Evolutionary conservation across 2,888 invertebrate species (phyloP).

Genomic region (Macrophya annulata): DNA sequence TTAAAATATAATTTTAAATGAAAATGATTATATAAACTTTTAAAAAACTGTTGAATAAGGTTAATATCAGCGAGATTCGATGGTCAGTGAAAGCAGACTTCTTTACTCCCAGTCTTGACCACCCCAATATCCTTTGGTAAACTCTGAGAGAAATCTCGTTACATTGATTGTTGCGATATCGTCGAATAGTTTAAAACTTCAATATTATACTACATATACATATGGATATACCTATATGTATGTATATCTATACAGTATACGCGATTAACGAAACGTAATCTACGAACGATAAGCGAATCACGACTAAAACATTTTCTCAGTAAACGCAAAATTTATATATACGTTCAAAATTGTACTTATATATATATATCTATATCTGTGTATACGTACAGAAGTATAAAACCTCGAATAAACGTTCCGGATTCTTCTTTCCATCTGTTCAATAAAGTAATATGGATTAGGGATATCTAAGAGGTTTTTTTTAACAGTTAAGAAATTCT

Average conservation of each 20-base stretch:
- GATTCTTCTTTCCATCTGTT: slow-evolving; percentile 16
- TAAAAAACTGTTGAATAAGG: not conserved
- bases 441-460: not conserved
- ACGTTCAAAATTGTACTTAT: not conserved
- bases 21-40: not conserved
- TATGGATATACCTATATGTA: no score
- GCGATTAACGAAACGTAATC: slow-evolving; percentile 18
- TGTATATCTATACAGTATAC: no score
- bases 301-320: slow-evolving; percentile 28
- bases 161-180: slow-evolving; percentile 30
- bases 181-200: slow-evolving; percentile 37
- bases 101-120: not conserved
- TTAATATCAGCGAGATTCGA: not conserved
- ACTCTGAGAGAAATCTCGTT: slow-evolving; percentile 41
- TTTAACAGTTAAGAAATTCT: slow-evolving; percentile 19
- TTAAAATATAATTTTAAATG: not conserved
- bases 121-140: not conserved
- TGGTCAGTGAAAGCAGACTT: not conserved
- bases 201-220: not conserved
- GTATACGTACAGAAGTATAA: not conserved
- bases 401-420: not conserved
- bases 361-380: not conserved
- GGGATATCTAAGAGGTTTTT: not conserved
- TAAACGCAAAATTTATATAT: not conserved
- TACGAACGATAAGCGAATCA: not conserved